Base-by-base conservation (phyloP, 2,797 vertebrate genomes). In the Lagocephalus sceleratus region DNA sequence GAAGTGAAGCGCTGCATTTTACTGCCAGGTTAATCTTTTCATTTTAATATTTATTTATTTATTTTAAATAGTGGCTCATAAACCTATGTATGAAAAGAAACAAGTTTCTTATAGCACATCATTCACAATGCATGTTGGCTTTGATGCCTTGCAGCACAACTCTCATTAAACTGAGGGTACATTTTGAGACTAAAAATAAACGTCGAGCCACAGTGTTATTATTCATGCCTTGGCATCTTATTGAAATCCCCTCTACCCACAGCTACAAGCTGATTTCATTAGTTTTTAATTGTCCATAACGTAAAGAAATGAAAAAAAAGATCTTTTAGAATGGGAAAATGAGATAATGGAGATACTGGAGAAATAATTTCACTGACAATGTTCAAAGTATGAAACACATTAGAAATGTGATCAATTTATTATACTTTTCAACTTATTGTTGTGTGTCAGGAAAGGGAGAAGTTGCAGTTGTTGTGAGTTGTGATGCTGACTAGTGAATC, bases 181-280 rank as follows among this genome's bases (percentile, higher is more conserved):
- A 75, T 68, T 71, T 66, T 63, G 42, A 51, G 58, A 57, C 75
- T 75, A 80, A 77, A 81, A 81, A 81, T 73, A 81, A 60, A 77
- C 54, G 48, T 72, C 19, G 29, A 58, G 55, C 47, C 45, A 51
- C 45, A 40, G 45, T 52, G 58, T 73, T 81, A 73, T 75, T 75
- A 81, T 81, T 79, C 71, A 83, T 69, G 57, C 52, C 42, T 14
- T 52, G 45, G 59, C 52, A 45, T 78, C 70, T 57, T 71, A 65
- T 75, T 74, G 53, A 69, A 63, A 71, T 70, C 66, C 63, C 66
- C 54, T 57, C 57, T 48, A 32, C 73, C 67, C 63, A 59, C 57
- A 73, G 66, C 66, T 68, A 69, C 66, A 51, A 58, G 66, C 68
- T 25, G 2, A 59, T 69, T 77, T 79, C 53, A 73, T 81, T 72